Evolutionary conservation across 2,113 vertebrate species (phyloP).

Genomic region (Oryzias melastigma): DNA sequence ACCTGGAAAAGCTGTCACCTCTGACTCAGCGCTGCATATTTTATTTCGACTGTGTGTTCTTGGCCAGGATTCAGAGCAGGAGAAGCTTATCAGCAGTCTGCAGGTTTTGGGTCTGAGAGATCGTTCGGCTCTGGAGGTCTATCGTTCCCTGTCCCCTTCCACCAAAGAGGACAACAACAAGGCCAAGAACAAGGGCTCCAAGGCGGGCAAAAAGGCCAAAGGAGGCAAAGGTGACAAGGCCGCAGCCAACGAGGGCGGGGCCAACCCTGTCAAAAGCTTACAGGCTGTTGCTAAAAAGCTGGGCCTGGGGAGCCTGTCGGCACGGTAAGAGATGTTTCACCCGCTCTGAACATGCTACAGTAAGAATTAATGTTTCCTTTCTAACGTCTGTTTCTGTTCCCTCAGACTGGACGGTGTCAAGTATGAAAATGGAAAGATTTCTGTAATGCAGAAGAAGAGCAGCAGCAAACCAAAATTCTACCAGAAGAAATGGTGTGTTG

Average conservation of each 20-base stretch:
- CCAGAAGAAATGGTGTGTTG: slow-evolving; percentile 84
- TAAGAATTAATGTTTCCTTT: not conserved
- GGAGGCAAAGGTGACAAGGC: slow-evolving; percentile 74
- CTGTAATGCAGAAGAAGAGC: slow-evolving; percentile 81
- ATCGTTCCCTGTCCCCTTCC: slow-evolving; percentile 78
- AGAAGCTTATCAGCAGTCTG: slow-evolving; percentile 82
- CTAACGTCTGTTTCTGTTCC: slow-evolving; percentile 5
- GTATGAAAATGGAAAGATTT: slow-evolving; percentile 89
- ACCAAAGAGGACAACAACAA: slow-evolving; percentile 77
- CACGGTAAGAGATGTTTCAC: slow-evolving; percentile 75
- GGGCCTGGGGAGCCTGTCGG: slow-evolving; percentile 83
- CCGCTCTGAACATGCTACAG: not conserved
- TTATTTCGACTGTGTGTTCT: not conserved
- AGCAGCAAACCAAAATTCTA: slow-evolving; percentile 84
- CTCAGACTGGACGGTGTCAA: slow-evolving; percentile 89
- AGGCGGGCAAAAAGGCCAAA: slow-evolving; percentile 85
- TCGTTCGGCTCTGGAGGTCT: slow-evolving; percentile 86
- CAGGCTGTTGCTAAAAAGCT: slow-evolving; percentile 90
- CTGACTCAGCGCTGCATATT: slow-evolving; percentile 13
- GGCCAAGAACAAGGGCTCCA: slow-evolving; percentile 81
- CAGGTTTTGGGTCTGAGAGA: slow-evolving; percentile 81
- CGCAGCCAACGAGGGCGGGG: slow-evolving; percentile 62
- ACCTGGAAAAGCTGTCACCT: not conserved
- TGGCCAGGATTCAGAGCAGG: slow-evolving; percentile 65
- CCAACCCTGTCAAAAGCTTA: slow-evolving; percentile 87